Percentiles rank a stretch among this genome's conserved stretches.
Conservation (phyloP, 2,888 invertebrate genomes). For the Eremobia ochroleuca region DNA sequence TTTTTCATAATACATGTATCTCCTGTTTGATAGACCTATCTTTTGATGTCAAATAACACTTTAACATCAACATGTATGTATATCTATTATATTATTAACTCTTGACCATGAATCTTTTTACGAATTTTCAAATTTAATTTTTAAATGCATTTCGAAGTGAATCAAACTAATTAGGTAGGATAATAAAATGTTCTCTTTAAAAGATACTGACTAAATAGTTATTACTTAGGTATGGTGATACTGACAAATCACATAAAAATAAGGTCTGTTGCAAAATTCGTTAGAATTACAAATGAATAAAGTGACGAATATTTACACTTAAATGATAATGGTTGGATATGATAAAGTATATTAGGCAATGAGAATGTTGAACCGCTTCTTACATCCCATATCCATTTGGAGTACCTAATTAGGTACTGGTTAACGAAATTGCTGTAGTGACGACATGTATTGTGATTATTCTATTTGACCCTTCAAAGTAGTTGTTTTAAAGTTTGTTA, state of each 20-base stretch:
- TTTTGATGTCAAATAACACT: slow-evolving; percentile 40
- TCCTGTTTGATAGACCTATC: slow-evolving; percentile 36
- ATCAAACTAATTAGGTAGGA: slow-evolving; percentile 79
- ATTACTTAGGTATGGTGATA: slow-evolving; percentile 84
- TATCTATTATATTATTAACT: slow-evolving; percentile 28
- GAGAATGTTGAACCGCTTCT: slow-evolving; percentile 62
- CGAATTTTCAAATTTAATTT: slow-evolving; percentile 49
- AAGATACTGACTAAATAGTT: slow-evolving; percentile 83
- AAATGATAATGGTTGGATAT: slow-evolving; percentile 69
- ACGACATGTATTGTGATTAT: slow-evolving; percentile 68
- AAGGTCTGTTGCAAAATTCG: slow-evolving; percentile 85
- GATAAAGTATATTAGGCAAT: slow-evolving; percentile 64
- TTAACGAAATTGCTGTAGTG: slow-evolving; percentile 69
- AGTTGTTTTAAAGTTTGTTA: slow-evolving; percentile 81
- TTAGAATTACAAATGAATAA: slow-evolving; percentile 68
- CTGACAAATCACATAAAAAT: slow-evolving; percentile 81
- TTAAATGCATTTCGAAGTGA: slow-evolving; percentile 62
- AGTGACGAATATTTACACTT: slow-evolving; percentile 72
- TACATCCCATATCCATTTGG: slow-evolving; percentile 50
- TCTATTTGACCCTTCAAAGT: slow-evolving; percentile 81
- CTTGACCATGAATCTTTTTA: slow-evolving; percentile 60
- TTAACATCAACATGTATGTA: slow-evolving; percentile 28
- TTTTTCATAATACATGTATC: slow-evolving; percentile 50
- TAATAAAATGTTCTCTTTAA: slow-evolving; percentile 83
- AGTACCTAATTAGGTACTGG: slow-evolving; percentile 62